These are phyloP conservation scores for Heterochromis multidens DNA, from an alignment of 2,113 vertebrate species.

Conservation along the genomic window DNA sequence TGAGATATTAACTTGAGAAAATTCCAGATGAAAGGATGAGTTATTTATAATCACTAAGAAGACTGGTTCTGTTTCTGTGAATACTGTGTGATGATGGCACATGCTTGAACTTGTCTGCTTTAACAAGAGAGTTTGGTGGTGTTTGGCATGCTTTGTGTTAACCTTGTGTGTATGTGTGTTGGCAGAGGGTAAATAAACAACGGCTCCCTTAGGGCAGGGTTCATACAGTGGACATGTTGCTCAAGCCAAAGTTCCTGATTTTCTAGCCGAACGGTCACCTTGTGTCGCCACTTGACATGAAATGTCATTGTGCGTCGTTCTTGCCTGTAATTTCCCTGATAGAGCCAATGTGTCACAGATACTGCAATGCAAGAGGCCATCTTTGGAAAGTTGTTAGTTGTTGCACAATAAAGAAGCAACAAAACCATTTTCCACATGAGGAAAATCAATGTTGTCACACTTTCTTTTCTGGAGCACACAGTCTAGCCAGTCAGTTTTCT, in stretches of 20 bases:
- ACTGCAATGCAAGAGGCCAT: conserved; percentile 1
- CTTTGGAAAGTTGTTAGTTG: not conserved
- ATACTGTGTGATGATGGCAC: not conserved
- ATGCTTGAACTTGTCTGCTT: conserved; percentile 43
- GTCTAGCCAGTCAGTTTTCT: conserved; percentile 37
- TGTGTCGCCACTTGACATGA: conserved; percentile 10
- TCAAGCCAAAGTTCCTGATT: conserved; percentile 67
- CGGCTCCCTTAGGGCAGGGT: conserved; percentile 45
- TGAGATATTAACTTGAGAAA: not conserved
- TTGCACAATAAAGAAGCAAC: not conserved
- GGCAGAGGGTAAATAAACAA: conserved; percentile 46
- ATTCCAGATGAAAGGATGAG: conserved; percentile 29
- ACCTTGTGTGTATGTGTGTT: not conserved
- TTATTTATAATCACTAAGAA: conserved; percentile 46
- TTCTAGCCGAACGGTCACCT: conserved; percentile 40
- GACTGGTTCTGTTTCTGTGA: conserved; percentile 19
- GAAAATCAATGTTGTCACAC: not conserved
- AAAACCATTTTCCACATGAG: not conserved
- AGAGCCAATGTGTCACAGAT: not conserved
- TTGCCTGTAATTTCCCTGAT: not conserved
- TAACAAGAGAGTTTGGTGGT: conserved; percentile 3
- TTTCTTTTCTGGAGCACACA: conserved; percentile 3
- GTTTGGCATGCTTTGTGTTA: conserved; percentile 22
- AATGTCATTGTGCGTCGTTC: conserved; percentile 6
- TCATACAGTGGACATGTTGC: conserved; percentile 48